A percentile compares a stretch with the other conserved stretches of the same genome.
Conservation (phyloP, 2,113 vertebrate genomes). For the Halcyon malimbica region DNA sequence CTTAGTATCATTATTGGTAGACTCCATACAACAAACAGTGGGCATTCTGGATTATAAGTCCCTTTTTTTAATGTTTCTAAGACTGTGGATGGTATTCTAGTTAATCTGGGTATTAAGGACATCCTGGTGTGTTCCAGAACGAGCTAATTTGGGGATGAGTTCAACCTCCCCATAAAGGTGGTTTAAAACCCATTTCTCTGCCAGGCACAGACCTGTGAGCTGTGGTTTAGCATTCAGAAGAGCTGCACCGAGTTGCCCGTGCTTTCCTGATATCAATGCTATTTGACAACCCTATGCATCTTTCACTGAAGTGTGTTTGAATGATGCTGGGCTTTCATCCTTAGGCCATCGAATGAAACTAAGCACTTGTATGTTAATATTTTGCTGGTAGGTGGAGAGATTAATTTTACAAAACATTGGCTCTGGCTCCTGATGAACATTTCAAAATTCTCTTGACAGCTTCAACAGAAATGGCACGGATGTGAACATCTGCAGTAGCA, state of each 20-base stretch:
- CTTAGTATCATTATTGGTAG: background rate
- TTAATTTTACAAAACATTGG: background rate
- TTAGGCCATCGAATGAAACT: conserved; percentile 16
- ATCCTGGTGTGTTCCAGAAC: background rate
- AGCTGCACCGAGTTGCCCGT: background rate
- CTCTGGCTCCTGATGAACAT: background rate
- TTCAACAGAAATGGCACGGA: background rate
- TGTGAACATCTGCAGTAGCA: background rate
- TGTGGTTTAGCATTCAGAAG: background rate
- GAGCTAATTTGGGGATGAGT: background rate
- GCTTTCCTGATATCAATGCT: background rate
- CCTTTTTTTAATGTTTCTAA: conserved; percentile 47
- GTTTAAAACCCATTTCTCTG: background rate
- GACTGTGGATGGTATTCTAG: conserved; percentile 8
- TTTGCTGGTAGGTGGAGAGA: conserved; percentile 28
- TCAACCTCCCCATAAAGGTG: background rate
- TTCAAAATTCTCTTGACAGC: background rate
- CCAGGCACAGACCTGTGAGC: background rate
- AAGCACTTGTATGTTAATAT: background rate
- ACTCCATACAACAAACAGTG: conserved; percentile 33
- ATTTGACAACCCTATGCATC: conserved; percentile 26
- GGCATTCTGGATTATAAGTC: background rate
- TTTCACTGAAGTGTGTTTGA: conserved; percentile 40
- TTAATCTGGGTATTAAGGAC: background rate
- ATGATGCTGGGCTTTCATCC: conserved; percentile 8